Evolutionary conservation across 2,888 invertebrate species (phyloP).

Genomic region (Ormia ochracea): DNA sequence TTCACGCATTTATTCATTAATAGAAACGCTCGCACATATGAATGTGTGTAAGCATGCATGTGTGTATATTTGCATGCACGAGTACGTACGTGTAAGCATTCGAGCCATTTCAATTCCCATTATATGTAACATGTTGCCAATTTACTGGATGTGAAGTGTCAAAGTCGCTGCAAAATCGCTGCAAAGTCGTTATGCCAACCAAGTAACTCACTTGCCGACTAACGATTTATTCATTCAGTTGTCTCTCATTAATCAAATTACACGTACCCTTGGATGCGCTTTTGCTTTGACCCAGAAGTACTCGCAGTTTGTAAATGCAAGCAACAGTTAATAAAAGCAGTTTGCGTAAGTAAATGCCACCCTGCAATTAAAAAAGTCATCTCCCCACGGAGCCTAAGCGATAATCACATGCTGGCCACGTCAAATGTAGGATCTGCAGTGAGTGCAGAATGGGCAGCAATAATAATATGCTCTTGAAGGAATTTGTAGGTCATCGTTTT

Average conservation of each 20-base stretch:
- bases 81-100: not conserved
- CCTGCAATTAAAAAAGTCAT: not conserved
- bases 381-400: not conserved
- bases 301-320: constrained; percentile 13
- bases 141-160: constrained; percentile 18
- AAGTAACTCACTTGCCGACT: not conserved
- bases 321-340: constrained; percentile 10
- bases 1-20: not conserved
- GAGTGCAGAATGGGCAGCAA: not conserved
- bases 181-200: not conserved
- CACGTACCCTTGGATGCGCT: not conserved
- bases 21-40: not conserved
- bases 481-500: not conserved
- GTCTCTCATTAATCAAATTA: constrained; percentile 30
- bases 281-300: constrained; percentile 28
- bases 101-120: constrained; percentile 21
- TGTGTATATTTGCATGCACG: not conserved
- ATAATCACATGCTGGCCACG: constrained; percentile 35
- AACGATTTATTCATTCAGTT: not conserved
- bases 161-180: not conserved
- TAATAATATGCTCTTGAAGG: not conserved
- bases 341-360: not conserved
- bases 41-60: not conserved
- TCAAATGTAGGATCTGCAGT: not conserved
- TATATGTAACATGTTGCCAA: not conserved